Percentiles rank a stretch among this genome's conserved stretches.
Evolutionary conservation across 2,113 vertebrate genomes (phyloP).

Genomic region (Athene cunicularia): DNA sequence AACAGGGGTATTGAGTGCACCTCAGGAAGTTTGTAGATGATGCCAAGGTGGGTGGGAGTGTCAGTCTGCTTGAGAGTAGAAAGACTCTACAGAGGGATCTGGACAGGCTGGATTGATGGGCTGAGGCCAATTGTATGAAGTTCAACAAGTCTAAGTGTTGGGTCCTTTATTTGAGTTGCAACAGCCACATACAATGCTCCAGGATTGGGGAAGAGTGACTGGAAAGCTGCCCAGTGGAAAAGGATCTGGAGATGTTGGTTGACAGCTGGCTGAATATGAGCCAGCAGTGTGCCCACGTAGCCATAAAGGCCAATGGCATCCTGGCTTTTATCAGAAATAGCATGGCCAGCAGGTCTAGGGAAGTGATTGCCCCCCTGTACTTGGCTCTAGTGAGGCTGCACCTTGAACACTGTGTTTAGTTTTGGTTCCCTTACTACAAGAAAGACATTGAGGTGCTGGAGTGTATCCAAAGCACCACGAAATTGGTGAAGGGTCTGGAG

Average conservation of each 20-base stretch:
- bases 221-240: not conserved
- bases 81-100: not conserved
- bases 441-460: not conserved
- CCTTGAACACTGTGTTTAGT: not conserved
- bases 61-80: not conserved
- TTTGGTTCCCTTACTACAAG: not conserved
- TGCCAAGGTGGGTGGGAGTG: too few relatives aligned
- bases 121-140: fast-evolving
- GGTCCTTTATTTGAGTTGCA: not conserved
- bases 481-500: not conserved
- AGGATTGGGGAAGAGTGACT: not conserved
- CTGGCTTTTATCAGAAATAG: not conserved
- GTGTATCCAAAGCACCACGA: fast-evolving
- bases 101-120: fast-evolving
- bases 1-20: fast-evolving
- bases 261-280: not conserved
- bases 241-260: not conserved
- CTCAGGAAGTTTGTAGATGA: not conserved
- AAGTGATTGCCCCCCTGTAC: fast-evolving
- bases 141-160: not conserved
- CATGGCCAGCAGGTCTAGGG: not conserved
- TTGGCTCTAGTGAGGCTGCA: fast-evolving
- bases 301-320: not conserved
- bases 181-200: fast-evolving
- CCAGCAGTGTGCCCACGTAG: not conserved